Evolutionary conservation across 2,888 invertebrate genomes (phyloP).

Genomic region (Cephonodes hylas): DNA sequence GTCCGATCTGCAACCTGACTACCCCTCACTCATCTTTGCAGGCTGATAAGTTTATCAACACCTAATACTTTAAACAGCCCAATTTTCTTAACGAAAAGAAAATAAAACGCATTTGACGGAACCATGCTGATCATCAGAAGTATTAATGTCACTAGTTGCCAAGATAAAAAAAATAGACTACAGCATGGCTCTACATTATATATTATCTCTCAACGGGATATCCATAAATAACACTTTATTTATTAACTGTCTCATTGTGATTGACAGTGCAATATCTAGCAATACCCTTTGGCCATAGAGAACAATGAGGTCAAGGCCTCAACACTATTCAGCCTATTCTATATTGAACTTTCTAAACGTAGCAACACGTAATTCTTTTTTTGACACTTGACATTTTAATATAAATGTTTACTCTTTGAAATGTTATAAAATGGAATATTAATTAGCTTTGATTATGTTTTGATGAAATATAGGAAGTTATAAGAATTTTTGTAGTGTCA

Average conservation of each 20-base stretch:
- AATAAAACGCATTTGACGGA: no score
- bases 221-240: background rate
- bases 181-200: background rate
- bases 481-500: no score
- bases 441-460: background rate
- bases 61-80: no score
- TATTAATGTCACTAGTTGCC: no score
- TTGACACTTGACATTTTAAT: background rate
- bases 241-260: background rate
- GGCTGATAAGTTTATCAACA: no score
- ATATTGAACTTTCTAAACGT: background rate
- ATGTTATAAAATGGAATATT: background rate
- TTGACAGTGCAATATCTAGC: background rate
- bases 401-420: background rate
- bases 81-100: no score
- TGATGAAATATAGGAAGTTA: no score
- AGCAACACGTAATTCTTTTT: background rate
- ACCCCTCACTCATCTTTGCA: no score
- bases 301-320: background rate
- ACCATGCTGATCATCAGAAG: no score
- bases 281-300: background rate
- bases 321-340: background rate
- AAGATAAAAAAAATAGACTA: no score
- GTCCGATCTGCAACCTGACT: no score
- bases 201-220: background rate